Conservation (phyloP, 2,113 vertebrate genomes). For the Seriola aureovittata region DNA sequence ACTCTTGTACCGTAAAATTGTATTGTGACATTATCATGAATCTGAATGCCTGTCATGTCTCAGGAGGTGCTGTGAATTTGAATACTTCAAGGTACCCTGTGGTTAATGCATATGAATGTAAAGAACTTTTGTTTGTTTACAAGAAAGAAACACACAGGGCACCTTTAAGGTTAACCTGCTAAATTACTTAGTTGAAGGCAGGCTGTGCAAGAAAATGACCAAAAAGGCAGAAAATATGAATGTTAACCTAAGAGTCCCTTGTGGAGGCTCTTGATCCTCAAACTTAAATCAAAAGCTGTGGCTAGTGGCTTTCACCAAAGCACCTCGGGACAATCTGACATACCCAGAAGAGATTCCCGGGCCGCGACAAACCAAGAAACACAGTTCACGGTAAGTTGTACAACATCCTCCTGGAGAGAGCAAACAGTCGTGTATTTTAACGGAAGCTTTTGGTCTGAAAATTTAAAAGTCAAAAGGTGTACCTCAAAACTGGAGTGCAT, state of each 20-base stretch:
- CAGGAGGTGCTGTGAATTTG: neutral
- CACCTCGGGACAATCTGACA: slow-evolving; percentile 22
- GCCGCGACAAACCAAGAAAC: slow-evolving; percentile 32
- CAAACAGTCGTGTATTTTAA: neutral
- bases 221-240: slow-evolving; percentile 24
- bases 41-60: neutral
- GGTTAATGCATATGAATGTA: neutral
- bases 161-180: neutral
- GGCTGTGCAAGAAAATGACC: neutral
- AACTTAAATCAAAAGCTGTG: slow-evolving; percentile 37
- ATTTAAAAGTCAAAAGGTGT: slow-evolving; percentile 5
- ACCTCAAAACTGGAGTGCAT: neutral
- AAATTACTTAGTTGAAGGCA: neutral
- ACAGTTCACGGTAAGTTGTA: slow-evolving; percentile 24
- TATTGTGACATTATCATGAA: neutral
- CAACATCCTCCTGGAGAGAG: slow-evolving; percentile 22
- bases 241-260: neutral
- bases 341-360: slow-evolving; percentile 27
- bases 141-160: neutral
- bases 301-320: slow-evolving; percentile 25
- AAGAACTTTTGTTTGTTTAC: neutral
- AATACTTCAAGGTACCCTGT: neutral
- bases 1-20: neutral
- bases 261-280: slow-evolving; percentile 15
- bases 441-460: neutral